phyloP scores from a whole-genome alignment of 2,888 invertebrate genomes.

The Chrysolina haemoptera region DNA sequence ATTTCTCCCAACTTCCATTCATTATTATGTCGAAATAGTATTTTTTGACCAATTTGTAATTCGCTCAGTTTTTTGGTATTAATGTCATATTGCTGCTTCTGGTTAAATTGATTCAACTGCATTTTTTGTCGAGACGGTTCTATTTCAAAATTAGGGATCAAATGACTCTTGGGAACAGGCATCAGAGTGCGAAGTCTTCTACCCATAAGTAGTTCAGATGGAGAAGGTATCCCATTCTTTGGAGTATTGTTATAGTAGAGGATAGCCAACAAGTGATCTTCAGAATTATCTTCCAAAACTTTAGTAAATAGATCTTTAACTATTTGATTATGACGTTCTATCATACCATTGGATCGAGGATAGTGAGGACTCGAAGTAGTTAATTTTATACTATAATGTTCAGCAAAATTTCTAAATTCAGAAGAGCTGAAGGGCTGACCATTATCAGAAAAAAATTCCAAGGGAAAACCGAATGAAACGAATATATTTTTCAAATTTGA shows the following conservation, averaged over 20 bases:
- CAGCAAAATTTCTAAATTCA: constrained; percentile 11
- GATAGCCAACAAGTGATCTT: constrained; percentile 16
- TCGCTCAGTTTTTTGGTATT: not conserved
- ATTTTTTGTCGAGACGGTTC: not conserved
- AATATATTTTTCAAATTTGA: not conserved
- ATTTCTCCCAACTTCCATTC: not conserved
- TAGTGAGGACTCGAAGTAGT: constrained; percentile 20
- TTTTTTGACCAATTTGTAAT: not conserved
- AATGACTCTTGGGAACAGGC: not conserved
- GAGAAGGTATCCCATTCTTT: constrained; percentile 4
- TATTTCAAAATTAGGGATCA: not conserved
- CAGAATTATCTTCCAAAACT: not conserved
- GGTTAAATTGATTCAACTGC: not conserved
- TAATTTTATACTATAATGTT: constrained; percentile 5
- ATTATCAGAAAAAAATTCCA: constrained; percentile 20
- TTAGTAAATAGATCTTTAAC: not conserved
- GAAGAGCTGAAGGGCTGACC: constrained; percentile 5
- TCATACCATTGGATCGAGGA: constrained; percentile 15
- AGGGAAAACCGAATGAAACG: not conserved
- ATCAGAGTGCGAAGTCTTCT: not conserved
- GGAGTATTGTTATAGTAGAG: constrained; percentile 8
- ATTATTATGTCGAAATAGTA: not conserved
- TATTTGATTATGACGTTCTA: constrained; percentile 15
- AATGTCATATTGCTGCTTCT: not conserved
- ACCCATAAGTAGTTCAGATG: not conserved